Evolutionary conservation across 2,113 vertebrate genomes (phyloP), one percentile per base, ranked within the genome.

Genomic region (Plecotus auritus): DNA sequence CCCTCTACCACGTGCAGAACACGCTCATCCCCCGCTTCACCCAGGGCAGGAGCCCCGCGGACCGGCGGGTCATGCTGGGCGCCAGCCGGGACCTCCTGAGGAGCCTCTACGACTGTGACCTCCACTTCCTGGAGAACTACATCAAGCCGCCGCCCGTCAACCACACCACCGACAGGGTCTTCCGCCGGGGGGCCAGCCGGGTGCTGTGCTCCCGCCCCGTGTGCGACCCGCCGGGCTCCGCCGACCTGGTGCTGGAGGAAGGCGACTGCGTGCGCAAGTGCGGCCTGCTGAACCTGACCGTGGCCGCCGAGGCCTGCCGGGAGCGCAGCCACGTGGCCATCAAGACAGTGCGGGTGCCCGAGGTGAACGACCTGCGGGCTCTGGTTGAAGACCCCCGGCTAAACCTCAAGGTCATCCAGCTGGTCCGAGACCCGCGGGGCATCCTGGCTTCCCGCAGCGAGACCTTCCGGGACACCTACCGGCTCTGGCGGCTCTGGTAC

Each of bases 401-500:
- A 11, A 99, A 99, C 96, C 98, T 99, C 95, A 99, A 99, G 97
- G 99, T 99, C 90, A 99, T 99, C 97, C 99, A 99, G 97, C 98
- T 99, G 69, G 99, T 99, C 70, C 98, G 99, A 42, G 99, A 99
- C 97, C 99, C 99, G 0, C 98, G 99, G 0, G 99, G 99, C 7
- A 99, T 99, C 93, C 98, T 99, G 93, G 99, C 99, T 0, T 99
- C 99, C 4, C 98, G 99, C 77, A 99, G 99, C 0, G 99, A 99
- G 98, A 99, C 99, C 8, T 99, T 99, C 98, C 98, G 99, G 88
- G 99, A 99, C 97, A 99, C 99, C 0, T 99, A 99, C 98, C 98
- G 99, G 49, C 98, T 99, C 82, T 99, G 99, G 99, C 99, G 99
- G 47, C 99, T 99, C 70, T 99, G 99, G 99, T 99, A 99, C 3